Evolutionary conservation across 2,113 vertebrate species (phyloP), one percentile per base, ranked within the genome.

Genomic region (Onychostoma macrolepis): DNA sequence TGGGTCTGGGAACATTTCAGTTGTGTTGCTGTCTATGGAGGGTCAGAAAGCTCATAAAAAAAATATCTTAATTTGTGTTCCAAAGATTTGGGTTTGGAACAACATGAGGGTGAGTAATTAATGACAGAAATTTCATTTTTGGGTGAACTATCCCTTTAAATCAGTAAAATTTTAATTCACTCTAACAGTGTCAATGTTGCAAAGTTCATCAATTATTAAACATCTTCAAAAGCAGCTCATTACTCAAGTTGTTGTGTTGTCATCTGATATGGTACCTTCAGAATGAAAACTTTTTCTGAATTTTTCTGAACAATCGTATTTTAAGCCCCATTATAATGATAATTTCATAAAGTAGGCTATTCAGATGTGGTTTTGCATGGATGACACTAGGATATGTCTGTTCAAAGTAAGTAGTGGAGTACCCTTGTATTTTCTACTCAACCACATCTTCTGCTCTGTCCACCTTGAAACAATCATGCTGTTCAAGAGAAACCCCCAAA

Each of bases 371-470:
- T 80, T 19, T 38, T 38, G 30, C 30, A 48, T 77, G 43, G 53
- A 90, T 74, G 61, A 38, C 36, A 5, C 33, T 12, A 41, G 69
- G 33, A 85, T 90, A 43, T 86, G 84, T 87, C 83, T 88, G 84
- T 90, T 88, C 48, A 88, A 88, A 90, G 80, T 53, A 83, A 84
- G 48, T 65, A 72, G 26, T 28, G 36, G 65, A 75, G 67, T 3
- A 72, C 80, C 77, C 75, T 72, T 80, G 63, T 81, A 17, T 17
- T 74, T 72, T 50, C 28, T 75, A 36, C 3, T 75, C 30, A 56
- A 26, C n/a, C 65, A 53, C 61, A 72, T n/a, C 24, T 53, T 72
- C 43, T 67, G 1, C 63, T 26, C 2, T 79, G 24, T 45, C 26
- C 79, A 58, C 43, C 19, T 45, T 76, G 67, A 85, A 80, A 87